phyloP scores from a whole-genome alignment of 2,113 vertebrate species.

The Erythrolamprus reginae region DNA sequence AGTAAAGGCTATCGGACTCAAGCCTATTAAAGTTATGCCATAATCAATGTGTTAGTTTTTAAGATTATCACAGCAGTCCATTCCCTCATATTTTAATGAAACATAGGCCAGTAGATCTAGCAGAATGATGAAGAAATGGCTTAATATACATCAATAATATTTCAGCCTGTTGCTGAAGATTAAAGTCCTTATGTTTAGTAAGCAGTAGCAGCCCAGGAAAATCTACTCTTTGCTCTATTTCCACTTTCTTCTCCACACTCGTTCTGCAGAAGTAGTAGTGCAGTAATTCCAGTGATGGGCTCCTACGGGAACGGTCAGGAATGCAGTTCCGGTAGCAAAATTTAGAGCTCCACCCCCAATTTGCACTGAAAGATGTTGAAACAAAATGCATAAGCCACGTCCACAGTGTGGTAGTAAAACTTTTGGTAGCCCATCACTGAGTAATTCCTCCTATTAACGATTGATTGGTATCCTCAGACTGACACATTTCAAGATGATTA shows the following conservation, averaged over 20 bases:
- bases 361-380: no score
- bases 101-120: neutral
- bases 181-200: neutral
- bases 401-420: no score
- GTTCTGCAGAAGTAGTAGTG: neutral
- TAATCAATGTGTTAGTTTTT: neutral
- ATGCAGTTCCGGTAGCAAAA: no score
- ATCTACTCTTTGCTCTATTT: neutral
- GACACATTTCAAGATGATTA: neutral
- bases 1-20: neutral
- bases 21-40: neutral
- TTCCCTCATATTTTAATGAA: neutral
- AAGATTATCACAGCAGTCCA: neutral
- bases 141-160: neutral
- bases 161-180: neutral
- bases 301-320: no score
- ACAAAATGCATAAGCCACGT: no score
- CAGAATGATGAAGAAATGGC: neutral
- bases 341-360: no score
- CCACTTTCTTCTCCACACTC: neutral
- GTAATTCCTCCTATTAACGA: neutral
- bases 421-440: no score
- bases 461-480: neutral
- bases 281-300: no score
- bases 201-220: neutral